A percentile compares a stretch with the other conserved stretches of the same genome.
phyloP scores from a whole-genome alignment of 2,888 invertebrate genomes.

The Arge pagana region DNA sequence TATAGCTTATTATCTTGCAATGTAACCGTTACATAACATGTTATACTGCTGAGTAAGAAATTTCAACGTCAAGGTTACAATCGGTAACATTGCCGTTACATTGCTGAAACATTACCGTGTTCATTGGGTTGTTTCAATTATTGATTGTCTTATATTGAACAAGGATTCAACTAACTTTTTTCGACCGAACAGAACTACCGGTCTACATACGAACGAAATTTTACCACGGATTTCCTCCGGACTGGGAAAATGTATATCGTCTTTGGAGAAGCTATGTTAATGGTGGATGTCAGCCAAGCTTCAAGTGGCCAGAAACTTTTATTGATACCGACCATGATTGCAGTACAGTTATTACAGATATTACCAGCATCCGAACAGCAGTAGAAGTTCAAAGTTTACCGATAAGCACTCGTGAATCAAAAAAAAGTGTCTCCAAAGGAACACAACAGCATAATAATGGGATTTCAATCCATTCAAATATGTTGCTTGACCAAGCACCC shows the following conservation, averaged over 20 bases:
- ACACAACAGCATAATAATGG: too few species aligned
- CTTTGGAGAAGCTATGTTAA: slow-evolving; percentile 45
- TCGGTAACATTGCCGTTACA: neutral
- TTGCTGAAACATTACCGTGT: neutral
- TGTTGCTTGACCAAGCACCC: too few species aligned
- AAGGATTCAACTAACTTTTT: neutral
- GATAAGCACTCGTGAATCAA: too few species aligned
- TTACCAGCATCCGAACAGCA: too few species aligned
- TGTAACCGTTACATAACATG: neutral
- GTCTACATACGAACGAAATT: slow-evolving; percentile 50
- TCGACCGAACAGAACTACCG: slow-evolving; percentile 42
- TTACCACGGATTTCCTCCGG: slow-evolving; percentile 53
- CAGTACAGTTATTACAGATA: slow-evolving; percentile 43
- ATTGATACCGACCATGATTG: slow-evolving; percentile 52
- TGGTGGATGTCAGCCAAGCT: slow-evolving; percentile 36
- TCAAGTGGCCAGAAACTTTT: slow-evolving; percentile 51
- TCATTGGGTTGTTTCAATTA: neutral
- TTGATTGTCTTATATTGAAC: neutral
- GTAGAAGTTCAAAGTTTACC: too few species aligned
- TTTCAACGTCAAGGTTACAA: too few species aligned
- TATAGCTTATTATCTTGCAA: too few species aligned
- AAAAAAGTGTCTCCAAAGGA: too few species aligned
- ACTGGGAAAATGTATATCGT: slow-evolving; percentile 50
- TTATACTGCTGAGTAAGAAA: too few species aligned
- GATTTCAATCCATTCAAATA: too few species aligned